These are phyloP conservation scores for Aleadryas rufinucha DNA, from an alignment of 2,113 vertebrate genomes.

Conservation along the genomic window DNA sequence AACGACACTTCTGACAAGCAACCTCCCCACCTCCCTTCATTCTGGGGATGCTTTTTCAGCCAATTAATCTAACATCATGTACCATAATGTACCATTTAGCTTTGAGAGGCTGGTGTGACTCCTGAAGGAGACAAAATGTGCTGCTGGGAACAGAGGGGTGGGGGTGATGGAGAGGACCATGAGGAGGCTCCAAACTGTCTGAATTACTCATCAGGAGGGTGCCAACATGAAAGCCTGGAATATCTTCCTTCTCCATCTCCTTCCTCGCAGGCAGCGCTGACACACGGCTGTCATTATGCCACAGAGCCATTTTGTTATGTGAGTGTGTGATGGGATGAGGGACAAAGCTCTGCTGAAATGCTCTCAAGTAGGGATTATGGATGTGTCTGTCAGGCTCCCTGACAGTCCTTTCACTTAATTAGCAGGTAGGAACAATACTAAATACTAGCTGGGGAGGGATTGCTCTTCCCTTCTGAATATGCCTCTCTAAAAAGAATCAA, in stretches of 20 bases:
- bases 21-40: background rate
- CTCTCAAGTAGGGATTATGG: background rate
- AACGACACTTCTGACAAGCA: slow-evolving; percentile 9
- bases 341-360: background rate
- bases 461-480: background rate
- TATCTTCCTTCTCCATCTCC: background rate
- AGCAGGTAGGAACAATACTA: background rate
- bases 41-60: slow-evolving; percentile 4
- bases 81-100: background rate
- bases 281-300: background rate
- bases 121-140: slow-evolving; percentile 35
- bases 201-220: slow-evolving; percentile 26
- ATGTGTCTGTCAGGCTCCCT: slow-evolving; percentile 7
- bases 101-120: slow-evolving; percentile 16
- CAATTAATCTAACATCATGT: slow-evolving; percentile 31
- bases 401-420: slow-evolving; percentile 12
- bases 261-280: background rate
- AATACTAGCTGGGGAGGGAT: background rate
- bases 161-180: background rate
- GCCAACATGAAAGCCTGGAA: background rate
- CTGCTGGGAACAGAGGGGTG: background rate
- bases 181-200: slow-evolving; percentile 1
- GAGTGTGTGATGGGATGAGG: background rate
- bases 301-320: background rate
- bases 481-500: background rate